Evolutionary conservation across 2,888 invertebrate genomes (phyloP).

Genomic region (Eupithecia exiguata): DNA sequence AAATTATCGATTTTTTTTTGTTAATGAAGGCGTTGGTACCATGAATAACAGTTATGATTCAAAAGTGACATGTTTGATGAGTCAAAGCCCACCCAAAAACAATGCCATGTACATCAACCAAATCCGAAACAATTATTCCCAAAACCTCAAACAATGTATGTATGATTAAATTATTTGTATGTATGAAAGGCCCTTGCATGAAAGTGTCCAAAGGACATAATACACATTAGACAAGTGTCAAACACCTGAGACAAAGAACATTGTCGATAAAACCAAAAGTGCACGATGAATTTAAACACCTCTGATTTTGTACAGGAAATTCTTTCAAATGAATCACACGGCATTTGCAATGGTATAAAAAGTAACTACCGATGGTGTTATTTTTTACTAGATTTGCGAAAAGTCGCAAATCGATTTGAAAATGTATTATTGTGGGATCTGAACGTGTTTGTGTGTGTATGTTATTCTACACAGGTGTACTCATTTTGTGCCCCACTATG

Average conservation of each 20-base stretch:
- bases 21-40: too few relatives aligned
- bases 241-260: conserved; percentile 71
- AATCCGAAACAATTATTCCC: background rate
- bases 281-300: conserved; percentile 71
- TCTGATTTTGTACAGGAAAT: conserved; percentile 49
- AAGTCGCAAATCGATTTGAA: background rate
- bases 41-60: too few relatives aligned
- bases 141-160: background rate
- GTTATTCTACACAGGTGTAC: background rate
- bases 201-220: conserved; percentile 16
- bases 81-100: background rate
- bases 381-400: background rate
- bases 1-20: too few relatives aligned
- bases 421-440: background rate
- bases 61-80: background rate
- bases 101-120: background rate
- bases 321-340: conserved; percentile 40
- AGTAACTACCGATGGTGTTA: background rate
- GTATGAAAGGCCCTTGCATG: conserved; percentile 5
- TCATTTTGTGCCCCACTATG: background rate
- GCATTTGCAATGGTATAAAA: conserved; percentile 37
- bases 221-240: conserved; percentile 48
- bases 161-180: background rate
- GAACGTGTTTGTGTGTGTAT: background rate
- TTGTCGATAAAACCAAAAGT: conserved; percentile 66